A percentile compares a stretch with the other conserved stretches of the same genome.
Conservation (phyloP, 2,888 invertebrate species). For the Tubiluchus corallicola region DNA sequence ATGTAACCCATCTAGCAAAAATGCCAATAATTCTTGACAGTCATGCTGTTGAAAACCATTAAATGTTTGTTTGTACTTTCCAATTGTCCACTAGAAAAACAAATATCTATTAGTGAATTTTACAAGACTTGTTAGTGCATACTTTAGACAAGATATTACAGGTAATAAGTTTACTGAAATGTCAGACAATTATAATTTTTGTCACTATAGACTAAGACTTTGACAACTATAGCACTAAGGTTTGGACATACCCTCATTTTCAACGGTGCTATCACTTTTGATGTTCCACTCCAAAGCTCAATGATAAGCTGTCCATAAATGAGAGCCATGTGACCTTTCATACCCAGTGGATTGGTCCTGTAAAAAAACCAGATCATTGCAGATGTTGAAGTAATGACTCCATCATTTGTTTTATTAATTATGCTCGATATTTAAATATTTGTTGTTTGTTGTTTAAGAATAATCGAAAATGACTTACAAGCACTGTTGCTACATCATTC, state of each 20-base stretch:
- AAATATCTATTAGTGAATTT: too few species aligned
- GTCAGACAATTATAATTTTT: constrained; percentile 1
- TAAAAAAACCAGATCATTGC: constrained; percentile 11
- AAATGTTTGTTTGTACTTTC: constrained; percentile 65
- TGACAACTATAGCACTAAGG: too few species aligned
- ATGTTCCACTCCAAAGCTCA: constrained; percentile 59
- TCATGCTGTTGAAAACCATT: constrained; percentile 81
- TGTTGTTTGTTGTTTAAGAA: too few species aligned
- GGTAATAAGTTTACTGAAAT: background rate
- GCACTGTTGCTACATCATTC: too few species aligned
- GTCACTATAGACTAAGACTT: too few species aligned
- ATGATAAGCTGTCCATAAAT: constrained; percentile 50
- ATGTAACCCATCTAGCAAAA: constrained; percentile 73
- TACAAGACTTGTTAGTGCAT: too few species aligned
- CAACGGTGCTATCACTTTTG: constrained; percentile 64
- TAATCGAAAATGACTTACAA: too few species aligned
- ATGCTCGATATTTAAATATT: too few species aligned
- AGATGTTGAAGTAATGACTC: too few species aligned
- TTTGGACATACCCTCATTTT: constrained; percentile 41
- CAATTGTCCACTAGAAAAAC: constrained; percentile 48
- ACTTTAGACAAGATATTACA: background rate
- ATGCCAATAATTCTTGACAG: constrained; percentile 76
- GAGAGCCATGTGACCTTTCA: constrained; percentile 64
- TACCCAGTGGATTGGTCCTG: constrained; percentile 61
- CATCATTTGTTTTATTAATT: too few species aligned